phyloP scores from a whole-genome alignment of 2,113 vertebrate genomes.

The Holacanthus passer region DNA sequence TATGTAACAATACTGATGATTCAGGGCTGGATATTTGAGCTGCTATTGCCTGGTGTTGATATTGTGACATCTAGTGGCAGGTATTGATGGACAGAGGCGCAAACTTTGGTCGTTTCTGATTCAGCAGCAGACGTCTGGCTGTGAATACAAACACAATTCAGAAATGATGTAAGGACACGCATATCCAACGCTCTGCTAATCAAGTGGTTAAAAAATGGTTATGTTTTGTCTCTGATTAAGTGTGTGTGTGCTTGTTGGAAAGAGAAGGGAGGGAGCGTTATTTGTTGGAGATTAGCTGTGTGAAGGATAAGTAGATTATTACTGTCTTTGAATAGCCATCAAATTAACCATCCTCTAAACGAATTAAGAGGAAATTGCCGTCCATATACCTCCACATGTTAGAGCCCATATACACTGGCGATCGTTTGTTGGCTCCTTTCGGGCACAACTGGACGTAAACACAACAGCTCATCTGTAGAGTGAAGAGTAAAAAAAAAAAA shows the following conservation, averaged over 20 bases:
- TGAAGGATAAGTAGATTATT: conserved; percentile 69
- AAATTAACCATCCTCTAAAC: conserved; percentile 73
- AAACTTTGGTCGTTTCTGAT: conserved; percentile 9
- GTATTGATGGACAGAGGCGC: conserved; percentile 45
- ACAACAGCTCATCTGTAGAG: conserved; percentile 60
- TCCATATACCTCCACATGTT: conserved; percentile 69
- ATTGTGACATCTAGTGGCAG: conserved; percentile 80
- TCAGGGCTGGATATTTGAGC: conserved; percentile 34
- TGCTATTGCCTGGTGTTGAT: conserved; percentile 62
- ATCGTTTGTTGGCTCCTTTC: conserved; percentile 54
- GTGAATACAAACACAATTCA: conserved; percentile 28
- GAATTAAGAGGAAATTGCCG: conserved; percentile 70
- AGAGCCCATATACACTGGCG: conserved; percentile 56
- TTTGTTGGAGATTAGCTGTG: conserved; percentile 59
- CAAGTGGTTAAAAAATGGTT: conserved; percentile 10
- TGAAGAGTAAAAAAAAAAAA: conserved; percentile 71
- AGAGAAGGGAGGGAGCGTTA: not conserved
- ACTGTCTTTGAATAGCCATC: conserved; percentile 71
- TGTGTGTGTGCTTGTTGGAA: conserved; percentile 4
- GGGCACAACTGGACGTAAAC: conserved; percentile 64
- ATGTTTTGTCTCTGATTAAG: conserved; percentile 35
- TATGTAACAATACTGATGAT: conserved; percentile 65
- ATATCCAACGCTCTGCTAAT: conserved; percentile 32
- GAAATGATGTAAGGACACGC: conserved; percentile 12
- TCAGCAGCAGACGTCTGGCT: not conserved